A percentile compares a stretch with the other conserved stretches of the same genome.
These are phyloP conservation scores for Enteromius fasciolatus DNA, from an alignment of 2,797 vertebrate species.

Conservation along the genomic window DNA sequence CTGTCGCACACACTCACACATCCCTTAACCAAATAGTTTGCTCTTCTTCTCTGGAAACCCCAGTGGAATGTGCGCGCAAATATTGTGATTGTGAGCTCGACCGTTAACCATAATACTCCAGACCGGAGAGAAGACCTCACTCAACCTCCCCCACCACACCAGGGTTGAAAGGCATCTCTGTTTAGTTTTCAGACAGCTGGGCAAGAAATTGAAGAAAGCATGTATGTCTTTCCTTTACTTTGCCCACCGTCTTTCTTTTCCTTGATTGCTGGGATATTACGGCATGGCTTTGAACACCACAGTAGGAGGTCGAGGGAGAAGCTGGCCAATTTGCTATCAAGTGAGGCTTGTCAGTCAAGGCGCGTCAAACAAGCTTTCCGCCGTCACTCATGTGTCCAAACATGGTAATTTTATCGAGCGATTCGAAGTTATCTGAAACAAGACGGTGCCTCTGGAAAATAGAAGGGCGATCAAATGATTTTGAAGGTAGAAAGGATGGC, in stretches of 20 bases:
- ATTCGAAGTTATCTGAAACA: slow-evolving; percentile 57
- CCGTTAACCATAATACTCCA: slow-evolving; percentile 70
- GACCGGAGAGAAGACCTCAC: slow-evolving; percentile 44
- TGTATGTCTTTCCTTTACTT: slow-evolving; percentile 18
- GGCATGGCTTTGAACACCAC: slow-evolving; percentile 59
- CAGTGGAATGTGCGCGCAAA: slow-evolving; percentile 65
- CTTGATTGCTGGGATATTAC: slow-evolving; percentile 56
- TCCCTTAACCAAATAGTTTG: slow-evolving; percentile 45
- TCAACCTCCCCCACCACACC: slow-evolving; percentile 51
- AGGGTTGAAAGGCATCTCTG: slow-evolving; percentile 56
- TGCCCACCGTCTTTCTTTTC: background rate
- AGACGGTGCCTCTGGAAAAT: slow-evolving; percentile 56
- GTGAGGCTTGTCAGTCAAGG: slow-evolving; percentile 74
- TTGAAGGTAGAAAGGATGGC: slow-evolving; percentile 20
- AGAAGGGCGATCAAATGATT: slow-evolving; percentile 55
- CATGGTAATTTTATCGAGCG: slow-evolving; percentile 75
- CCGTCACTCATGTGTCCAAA: slow-evolving; percentile 66
- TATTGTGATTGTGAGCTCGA: slow-evolving; percentile 73
- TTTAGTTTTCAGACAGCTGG: slow-evolving; percentile 60
- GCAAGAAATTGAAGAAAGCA: slow-evolving; percentile 55
- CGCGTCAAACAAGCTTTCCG: slow-evolving; percentile 69
- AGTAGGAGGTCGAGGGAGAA: slow-evolving; percentile 63
- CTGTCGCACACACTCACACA: slow-evolving; percentile 47
- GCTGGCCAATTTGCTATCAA: slow-evolving; percentile 69
- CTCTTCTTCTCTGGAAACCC: slow-evolving; percentile 65